Conservation (phyloP, 2,888 invertebrate species). For the Drosophila birchii region DNA sequence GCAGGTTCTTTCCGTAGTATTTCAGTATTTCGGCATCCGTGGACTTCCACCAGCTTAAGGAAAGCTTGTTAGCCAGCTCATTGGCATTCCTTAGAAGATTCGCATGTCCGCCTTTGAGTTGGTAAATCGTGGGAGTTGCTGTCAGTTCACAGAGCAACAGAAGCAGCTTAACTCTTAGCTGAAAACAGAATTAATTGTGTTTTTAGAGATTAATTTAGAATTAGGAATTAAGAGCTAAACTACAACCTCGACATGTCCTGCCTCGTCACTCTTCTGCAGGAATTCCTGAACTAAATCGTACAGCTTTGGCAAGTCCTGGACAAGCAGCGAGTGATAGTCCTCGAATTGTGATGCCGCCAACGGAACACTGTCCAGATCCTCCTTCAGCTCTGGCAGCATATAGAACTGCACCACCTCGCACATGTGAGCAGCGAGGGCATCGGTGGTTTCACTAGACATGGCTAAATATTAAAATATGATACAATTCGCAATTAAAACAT, state of each 20-base stretch:
- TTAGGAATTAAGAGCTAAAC: neutral
- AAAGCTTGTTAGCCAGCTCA: slow-evolving; percentile 50
- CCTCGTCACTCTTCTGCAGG: slow-evolving; percentile 61
- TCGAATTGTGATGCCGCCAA: slow-evolving; percentile 71
- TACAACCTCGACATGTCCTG: slow-evolving; percentile 26
- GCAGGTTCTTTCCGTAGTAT: slow-evolving; percentile 77
- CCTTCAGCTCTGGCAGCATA: slow-evolving; percentile 72
- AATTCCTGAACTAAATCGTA: slow-evolving; percentile 67
- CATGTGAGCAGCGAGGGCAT: slow-evolving; percentile 36
- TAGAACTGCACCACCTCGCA: slow-evolving; percentile 66
- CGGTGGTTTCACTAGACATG: slow-evolving; percentile 44
- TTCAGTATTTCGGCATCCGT: slow-evolving; percentile 63
- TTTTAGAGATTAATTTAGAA: neutral
- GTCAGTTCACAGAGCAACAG: slow-evolving; percentile 79
- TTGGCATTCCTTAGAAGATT: slow-evolving; percentile 65
- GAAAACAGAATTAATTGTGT: neutral
- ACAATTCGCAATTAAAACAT: slow-evolving; percentile 35
- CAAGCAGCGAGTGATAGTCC: slow-evolving; percentile 62
- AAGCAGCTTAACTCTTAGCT: slow-evolving; percentile 71
- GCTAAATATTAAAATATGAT: neutral
- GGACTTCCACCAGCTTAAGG: neutral
- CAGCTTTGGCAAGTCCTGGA: slow-evolving; percentile 72
- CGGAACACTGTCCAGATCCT: slow-evolving; percentile 75
- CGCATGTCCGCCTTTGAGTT: slow-evolving; percentile 35
- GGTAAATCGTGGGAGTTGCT: slow-evolving; percentile 67